A percentile compares a stretch with the other conserved stretches of the same genome.
phyloP scores from a whole-genome alignment of 2,113 vertebrate genomes.

The Rhinoptilus africanus region DNA sequence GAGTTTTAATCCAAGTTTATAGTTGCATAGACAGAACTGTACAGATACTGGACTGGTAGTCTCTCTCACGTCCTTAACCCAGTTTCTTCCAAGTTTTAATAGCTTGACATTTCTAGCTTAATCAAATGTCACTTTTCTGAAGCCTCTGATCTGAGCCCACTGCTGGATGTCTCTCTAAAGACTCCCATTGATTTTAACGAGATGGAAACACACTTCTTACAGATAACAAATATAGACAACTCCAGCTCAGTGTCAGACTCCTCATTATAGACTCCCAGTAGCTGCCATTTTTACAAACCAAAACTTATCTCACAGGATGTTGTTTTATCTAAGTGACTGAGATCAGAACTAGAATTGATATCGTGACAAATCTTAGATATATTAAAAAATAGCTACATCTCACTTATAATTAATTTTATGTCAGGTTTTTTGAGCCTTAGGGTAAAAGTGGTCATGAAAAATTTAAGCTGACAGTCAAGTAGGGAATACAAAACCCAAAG shows the following conservation, averaged over 20 bases:
- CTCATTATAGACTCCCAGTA: background rate
- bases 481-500: fast-evolving
- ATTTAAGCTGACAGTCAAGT: background rate
- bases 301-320: background rate
- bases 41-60: background rate
- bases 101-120: background rate
- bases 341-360: background rate
- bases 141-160: background rate
- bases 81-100: background rate
- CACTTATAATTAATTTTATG: background rate
- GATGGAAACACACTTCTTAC: background rate
- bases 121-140: background rate
- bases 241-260: background rate
- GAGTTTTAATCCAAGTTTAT: background rate
- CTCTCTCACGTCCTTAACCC: background rate
- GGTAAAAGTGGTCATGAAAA: background rate
- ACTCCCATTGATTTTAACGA: background rate
- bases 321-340: background rate
- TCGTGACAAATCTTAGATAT: background rate
- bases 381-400: background rate
- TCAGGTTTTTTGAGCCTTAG: background rate
- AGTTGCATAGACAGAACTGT: background rate
- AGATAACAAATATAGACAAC: background rate
- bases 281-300: background rate
- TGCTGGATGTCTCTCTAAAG: background rate